These are phyloP conservation scores for Potorous gilbertii DNA, from an alignment of 2,797 vertebrate species.

Conservation along the genomic window DNA sequence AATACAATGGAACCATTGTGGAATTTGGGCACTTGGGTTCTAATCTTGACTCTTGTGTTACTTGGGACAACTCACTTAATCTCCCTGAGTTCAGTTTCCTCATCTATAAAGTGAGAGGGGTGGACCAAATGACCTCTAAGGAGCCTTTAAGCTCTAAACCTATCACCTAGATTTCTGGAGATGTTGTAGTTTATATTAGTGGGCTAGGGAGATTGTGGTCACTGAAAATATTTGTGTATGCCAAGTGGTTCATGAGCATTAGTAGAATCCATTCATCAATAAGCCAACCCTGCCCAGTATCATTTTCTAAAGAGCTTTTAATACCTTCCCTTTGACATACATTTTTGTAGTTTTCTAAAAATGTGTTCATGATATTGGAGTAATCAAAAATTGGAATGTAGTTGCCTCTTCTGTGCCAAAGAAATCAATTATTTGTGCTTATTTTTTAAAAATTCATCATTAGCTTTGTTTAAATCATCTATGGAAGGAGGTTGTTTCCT, in stretches of 20 bases:
- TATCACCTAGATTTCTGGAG: background rate
- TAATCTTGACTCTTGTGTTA: background rate
- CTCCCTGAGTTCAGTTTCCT: background rate
- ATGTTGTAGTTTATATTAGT: background rate
- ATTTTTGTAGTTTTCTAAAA: conserved; percentile 52
- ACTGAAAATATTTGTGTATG: conserved; percentile 63
- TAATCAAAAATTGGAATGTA: conserved; percentile 47
- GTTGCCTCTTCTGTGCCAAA: conserved; percentile 22
- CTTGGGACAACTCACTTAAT: background rate
- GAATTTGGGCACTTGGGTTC: background rate
- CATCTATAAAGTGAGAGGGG: background rate
- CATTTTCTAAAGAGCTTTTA: conserved; percentile 68
- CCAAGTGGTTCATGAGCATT: conserved; percentile 68
- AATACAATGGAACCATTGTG: background rate
- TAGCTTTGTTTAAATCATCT: conserved; percentile 30
- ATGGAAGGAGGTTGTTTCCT: background rate
- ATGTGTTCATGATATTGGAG: conserved; percentile 20
- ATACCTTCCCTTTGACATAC: conserved; percentile 46
- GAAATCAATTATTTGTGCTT: conserved; percentile 35
- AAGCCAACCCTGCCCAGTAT: conserved; percentile 60
- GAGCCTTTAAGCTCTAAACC: background rate
- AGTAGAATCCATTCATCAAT: conserved; percentile 71
- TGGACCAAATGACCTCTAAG: background rate
- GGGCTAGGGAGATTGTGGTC: background rate
- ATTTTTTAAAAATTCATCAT: conserved; percentile 26